phyloP scores from a whole-genome alignment of 37 sponge, comb jelly and placozoan species.

The Halichondria panicea region DNA sequence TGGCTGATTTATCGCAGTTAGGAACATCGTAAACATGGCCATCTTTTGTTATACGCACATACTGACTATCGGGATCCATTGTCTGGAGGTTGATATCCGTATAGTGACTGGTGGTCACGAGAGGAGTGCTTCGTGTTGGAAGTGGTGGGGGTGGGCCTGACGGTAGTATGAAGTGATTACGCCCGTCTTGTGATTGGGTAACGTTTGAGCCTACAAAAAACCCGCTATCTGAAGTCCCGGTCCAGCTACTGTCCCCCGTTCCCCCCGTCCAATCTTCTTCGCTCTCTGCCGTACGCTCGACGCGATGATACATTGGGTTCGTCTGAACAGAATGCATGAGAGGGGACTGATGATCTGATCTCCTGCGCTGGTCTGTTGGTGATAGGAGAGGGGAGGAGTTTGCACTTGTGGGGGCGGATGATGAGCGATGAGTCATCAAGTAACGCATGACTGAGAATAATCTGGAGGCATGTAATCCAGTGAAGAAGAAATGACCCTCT shows the following conservation, averaged over 20 bases:
- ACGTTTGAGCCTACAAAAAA: constrained; percentile 16
- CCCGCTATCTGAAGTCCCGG: constrained; percentile 21
- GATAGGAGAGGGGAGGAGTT: neutral
- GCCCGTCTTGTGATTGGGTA: neutral
- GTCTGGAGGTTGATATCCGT: constrained; percentile 1
- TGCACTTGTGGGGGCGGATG: neutral
- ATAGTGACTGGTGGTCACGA: neutral
- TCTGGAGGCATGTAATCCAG: constrained; percentile 35
- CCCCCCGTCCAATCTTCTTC: constrained; percentile 24
- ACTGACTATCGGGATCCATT: constrained; percentile 14
- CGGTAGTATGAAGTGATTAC: neutral
- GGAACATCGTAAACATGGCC: neutral
- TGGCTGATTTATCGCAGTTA: neutral
- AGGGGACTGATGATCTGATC: neutral
- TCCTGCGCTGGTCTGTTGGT: neutral
- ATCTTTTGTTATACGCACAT: neutral
- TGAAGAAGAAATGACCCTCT: constrained; percentile 71
- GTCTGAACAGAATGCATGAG: neutral
- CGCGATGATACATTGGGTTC: neutral
- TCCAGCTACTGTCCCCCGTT: constrained; percentile 24
- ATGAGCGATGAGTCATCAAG: constrained; percentile 21
- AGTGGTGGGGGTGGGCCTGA: neutral
- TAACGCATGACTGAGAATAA: constrained; percentile 51
- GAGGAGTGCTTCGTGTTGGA: neutral
- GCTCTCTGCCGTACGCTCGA: constrained; percentile 13